Evolutionary conservation across 2,797 vertebrate genomes (phyloP), one percentile per base, ranked within the genome.

Genomic region (Petrocephalus sullivani): DNA sequence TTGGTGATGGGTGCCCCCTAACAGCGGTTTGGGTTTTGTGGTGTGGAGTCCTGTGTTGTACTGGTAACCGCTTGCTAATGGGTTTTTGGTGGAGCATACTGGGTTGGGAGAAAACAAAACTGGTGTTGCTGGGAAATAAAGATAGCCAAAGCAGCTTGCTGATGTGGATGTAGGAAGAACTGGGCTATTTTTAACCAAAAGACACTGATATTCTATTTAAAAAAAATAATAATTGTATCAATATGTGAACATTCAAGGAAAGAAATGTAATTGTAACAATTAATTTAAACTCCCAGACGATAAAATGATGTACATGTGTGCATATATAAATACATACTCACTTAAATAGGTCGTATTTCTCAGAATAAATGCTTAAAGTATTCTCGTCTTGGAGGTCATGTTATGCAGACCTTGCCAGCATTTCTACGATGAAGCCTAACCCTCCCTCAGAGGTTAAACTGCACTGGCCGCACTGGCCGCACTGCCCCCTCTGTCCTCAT

Each of bases 121-220:
- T 8, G 28, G 46, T 64, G 60, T 49, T 87, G 60, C 82, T 49
- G 56, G 89, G 78, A 82, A 88, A 56, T 90, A 87, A 88, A 89
- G 88, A 85, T 33, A 85, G 89, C 78, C 87, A 90, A 91, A 91
- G 90, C 89, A 89, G 90, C 87, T 89, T 82, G 41, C 14, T 53
- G 51, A 49, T 57, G 21, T 37, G 51, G 12, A 85, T 4, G 54
- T 64, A 87, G 61, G 12, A 51, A 10, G 41, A 21, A 81, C 19
- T 19, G n/a, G 19, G 1, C 19, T 46, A 41, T 46, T n/a, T 46
- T 51, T 14, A 46, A 23, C 9, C 21, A 2, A 21, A 21, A 8
- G 10, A 12, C 16, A 53, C n/a, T 82, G 78, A n/a, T 49, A 51
- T 82, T n/a, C 10, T 83, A 51, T 8, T 21, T 54, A 12, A 51